Evolutionary conservation across 2,888 invertebrate genomes (phyloP).

Genomic region (Argyresthia albistria): DNA sequence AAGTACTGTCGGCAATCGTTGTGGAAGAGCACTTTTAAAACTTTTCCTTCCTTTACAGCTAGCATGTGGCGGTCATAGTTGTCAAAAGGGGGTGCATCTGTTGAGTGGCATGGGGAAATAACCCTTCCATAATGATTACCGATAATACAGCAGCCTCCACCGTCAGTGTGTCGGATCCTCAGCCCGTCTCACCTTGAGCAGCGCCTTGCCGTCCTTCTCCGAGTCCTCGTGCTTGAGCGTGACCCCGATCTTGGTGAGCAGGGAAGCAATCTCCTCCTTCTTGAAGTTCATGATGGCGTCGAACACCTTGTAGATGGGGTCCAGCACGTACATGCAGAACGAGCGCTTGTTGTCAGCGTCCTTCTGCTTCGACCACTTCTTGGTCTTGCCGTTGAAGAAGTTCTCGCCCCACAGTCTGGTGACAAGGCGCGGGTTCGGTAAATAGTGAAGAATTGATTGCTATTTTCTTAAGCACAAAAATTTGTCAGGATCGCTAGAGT

Average conservation of each 20-base stretch:
- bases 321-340: conserved; percentile 98
- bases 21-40: no score
- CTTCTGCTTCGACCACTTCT: conserved; percentile 98
- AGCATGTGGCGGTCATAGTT: no score
- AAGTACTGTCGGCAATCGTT: no score
- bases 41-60: no score
- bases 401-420: conserved; percentile 95
- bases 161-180: no score
- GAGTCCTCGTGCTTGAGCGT: conserved; percentile 94
- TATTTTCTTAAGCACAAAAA: background rate
- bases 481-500: background rate
- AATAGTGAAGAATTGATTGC: background rate
- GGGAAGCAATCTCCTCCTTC: conserved; percentile 91
- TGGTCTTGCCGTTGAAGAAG: conserved; percentile 97
- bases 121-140: no score
- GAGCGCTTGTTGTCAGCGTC: conserved; percentile 95
- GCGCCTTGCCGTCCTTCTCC: conserved; percentile 95
- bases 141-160: no score
- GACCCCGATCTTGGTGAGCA: conserved; percentile 93
- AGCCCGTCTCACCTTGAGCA: conserved; percentile 93
- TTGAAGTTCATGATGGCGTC: conserved; percentile 90
- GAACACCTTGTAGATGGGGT: conserved; percentile 97
- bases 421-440: background rate
- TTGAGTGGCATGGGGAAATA: no score
- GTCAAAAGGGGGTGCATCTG: no score